Conservation (phyloP, 2,797 vertebrate genomes). For the Clarias platycephalus region DNA sequence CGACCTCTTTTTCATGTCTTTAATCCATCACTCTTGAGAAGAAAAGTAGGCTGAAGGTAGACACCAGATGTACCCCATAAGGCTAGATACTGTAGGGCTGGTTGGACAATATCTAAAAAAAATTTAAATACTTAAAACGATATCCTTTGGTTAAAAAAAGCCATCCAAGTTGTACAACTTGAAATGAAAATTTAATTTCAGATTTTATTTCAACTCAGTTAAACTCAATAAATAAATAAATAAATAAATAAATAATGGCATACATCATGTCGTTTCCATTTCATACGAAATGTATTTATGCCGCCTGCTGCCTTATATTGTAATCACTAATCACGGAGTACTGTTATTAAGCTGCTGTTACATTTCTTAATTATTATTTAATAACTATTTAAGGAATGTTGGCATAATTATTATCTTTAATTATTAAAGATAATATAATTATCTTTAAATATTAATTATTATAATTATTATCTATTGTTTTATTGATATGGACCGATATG, state of each 20-base stretch:
- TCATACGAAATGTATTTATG: not conserved
- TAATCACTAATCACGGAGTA: not conserved
- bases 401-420: too few relatives aligned
- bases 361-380: not conserved
- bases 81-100: not conserved
- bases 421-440: too few relatives aligned
- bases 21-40: not conserved
- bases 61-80: not conserved
- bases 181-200: too few relatives aligned
- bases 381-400: not conserved
- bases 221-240: not conserved
- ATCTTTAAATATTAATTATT: too few relatives aligned
- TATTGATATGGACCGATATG: not conserved
- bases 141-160: not conserved
- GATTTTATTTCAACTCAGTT: not conserved
- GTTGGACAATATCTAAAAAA: not conserved
- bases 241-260: not conserved
- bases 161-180: not conserved
- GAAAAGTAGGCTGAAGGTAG: slow-evolving; percentile 9
- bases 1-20: slow-evolving; percentile 33
- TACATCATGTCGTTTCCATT: not conserved
- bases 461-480: too few relatives aligned
- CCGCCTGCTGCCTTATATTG: not conserved
- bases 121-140: not conserved
- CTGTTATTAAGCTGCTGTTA: not conserved